Conservation (phyloP, 2,797 vertebrate genomes). For the Lithobates sylvaticus region DNA sequence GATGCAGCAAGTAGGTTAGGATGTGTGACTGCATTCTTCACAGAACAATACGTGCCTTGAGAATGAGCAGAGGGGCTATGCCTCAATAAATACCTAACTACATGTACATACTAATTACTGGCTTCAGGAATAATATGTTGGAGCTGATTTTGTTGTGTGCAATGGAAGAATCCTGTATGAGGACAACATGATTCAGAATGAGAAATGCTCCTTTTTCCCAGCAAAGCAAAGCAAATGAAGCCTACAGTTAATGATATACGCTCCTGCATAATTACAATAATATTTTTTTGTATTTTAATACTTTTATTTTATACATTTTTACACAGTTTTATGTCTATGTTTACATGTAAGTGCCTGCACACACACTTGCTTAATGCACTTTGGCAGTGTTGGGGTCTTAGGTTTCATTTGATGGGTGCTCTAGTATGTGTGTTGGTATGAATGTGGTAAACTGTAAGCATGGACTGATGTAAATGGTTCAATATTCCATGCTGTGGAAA, state of each 20-base stretch:
- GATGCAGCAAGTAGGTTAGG: constrained; percentile 42
- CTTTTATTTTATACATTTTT: no score
- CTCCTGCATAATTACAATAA: neutral
- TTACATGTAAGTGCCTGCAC: no score
- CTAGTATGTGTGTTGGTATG: no score
- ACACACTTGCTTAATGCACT: no score
- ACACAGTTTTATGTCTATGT: no score
- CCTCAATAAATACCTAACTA: constrained; percentile 52
- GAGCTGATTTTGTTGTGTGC: constrained; percentile 28
- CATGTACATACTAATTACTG: constrained; percentile 41
- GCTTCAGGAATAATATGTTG: constrained; percentile 45
- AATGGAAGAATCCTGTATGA: constrained; percentile 10
- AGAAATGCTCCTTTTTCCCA: constrained; percentile 44
- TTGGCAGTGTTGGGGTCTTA: no score
- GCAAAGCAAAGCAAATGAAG: constrained; percentile 19
- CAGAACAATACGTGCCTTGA: constrained; percentile 57
- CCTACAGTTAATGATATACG: constrained; percentile 7
- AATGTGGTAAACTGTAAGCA: no score
- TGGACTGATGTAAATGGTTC: no score
- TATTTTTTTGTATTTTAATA: no score
- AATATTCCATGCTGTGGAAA: no score
- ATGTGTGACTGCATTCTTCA: constrained; percentile 51
- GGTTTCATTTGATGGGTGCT: no score
- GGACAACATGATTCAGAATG: constrained; percentile 18
- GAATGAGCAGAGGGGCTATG: constrained; percentile 9